phyloP scores from a whole-genome alignment of 2,113 vertebrate genomes.

The Alectura lathami region DNA sequence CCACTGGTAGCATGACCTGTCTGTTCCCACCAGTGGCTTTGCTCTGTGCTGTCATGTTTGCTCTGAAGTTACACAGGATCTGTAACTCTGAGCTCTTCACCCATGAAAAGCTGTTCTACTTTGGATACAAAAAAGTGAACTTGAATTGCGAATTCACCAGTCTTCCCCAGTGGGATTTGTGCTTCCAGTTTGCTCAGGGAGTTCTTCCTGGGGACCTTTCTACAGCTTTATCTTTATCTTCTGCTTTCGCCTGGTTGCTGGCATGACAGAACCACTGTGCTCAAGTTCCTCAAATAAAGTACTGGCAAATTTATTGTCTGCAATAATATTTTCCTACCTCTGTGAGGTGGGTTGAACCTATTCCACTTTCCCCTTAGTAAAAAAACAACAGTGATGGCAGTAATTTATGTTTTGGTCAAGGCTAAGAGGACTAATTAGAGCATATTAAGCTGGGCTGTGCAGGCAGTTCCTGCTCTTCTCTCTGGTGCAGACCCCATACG shows the following conservation, averaged over 20 bases:
- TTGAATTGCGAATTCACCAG: neutral
- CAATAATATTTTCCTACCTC: constrained; percentile 74
- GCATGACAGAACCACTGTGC: constrained; percentile 43
- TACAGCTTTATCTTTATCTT: constrained; percentile 37
- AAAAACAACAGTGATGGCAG: constrained; percentile 57
- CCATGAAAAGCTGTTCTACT: neutral
- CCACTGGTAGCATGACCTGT: neutral
- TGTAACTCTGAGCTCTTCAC: neutral
- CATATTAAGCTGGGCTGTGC: neutral
- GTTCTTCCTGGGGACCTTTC: neutral
- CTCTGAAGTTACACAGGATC: neutral
- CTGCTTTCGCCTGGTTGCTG: constrained; percentile 20
- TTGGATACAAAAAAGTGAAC: neutral
- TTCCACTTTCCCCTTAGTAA: constrained; percentile 61
- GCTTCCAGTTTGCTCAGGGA: neutral
- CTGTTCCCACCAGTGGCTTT: neutral
- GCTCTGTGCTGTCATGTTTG: neutral
- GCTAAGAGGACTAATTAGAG: constrained; percentile 57
- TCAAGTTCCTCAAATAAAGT: constrained; percentile 58
- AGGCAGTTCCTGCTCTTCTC: constrained; percentile 35
- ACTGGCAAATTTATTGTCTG: constrained; percentile 70
- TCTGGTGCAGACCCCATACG: neutral
- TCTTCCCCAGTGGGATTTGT: neutral
- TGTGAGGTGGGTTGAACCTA: constrained; percentile 57
- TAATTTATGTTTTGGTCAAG: constrained; percentile 57